Evolutionary conservation across 1,140 invertebrate genomes (phyloP).

Genomic region (Caerostris extrusa): DNA sequence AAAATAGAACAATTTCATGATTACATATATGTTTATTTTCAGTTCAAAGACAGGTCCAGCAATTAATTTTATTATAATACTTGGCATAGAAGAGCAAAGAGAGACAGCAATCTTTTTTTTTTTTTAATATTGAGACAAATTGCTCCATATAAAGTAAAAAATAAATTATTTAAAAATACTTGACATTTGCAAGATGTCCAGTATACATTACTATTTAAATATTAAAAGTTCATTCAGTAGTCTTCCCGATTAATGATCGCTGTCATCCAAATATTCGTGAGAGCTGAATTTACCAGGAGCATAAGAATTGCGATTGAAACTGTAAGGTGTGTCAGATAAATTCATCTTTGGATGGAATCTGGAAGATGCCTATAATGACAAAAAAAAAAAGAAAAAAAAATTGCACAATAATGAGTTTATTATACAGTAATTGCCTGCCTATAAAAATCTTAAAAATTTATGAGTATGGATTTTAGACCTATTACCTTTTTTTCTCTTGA

Average conservation of each 20-base stretch:
- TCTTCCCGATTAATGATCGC: slow-evolving; percentile 54
- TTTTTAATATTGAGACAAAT: neutral
- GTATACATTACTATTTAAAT: neutral
- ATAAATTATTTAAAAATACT: slow-evolving; percentile 9
- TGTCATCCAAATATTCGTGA: slow-evolving; percentile 73
- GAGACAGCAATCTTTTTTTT: neutral
- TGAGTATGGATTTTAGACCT: no score
- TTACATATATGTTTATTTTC: slow-evolving; percentile 1
- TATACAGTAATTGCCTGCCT: neutral
- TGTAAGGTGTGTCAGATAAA: slow-evolving; percentile 22
- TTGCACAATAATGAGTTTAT: neutral
- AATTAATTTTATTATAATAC: neutral
- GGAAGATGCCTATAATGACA: slow-evolving; percentile 52
- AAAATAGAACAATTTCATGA: neutral
- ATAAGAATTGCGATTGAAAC: slow-evolving; percentile 48
- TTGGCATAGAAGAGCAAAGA: neutral
- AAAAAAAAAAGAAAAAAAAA: neutral
- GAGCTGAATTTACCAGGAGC: slow-evolving; percentile 70
- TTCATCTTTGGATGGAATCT: slow-evolving; percentile 61
- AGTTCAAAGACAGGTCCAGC: neutral
- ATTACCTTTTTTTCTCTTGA: no score
- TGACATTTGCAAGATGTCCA: neutral
- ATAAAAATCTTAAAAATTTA: no score
- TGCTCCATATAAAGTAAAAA: neutral
- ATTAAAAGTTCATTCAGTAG: slow-evolving; percentile 25